Base-by-base conservation (phyloP, 1,140 invertebrate species). In the Penaeus indicus region DNA sequence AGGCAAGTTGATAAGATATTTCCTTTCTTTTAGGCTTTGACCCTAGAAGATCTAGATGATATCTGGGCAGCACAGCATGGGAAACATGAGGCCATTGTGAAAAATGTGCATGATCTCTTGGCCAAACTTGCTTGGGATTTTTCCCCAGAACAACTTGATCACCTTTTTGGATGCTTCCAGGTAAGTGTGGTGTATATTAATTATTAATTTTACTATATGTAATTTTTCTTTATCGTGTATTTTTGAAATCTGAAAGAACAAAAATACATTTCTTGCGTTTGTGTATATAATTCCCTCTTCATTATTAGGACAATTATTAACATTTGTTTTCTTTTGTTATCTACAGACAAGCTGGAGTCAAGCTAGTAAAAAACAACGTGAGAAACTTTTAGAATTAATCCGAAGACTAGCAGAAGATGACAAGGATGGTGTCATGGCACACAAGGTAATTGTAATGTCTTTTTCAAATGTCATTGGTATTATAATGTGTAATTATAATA, bases 111-210 rank as follows among this genome's bases (percentile, higher is more conserved):
- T 92, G 98, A 99, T 92, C 93, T 99, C 86, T 93, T 99, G 77
- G 98, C 98, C 0, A 99, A 99, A 93, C 93, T 99, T 61, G 98
- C 98, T 0, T 99, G 98, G 98, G 98, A 99, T 93, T 99, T 99
- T 92, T 97, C 97, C 88, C 97, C 98, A 13, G 98, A 99, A 93
- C 98, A 99, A 93, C 94, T 99, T 11, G 98, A 99, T 92, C 98
- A 99, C 94, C 94, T 99, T 10, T 99, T 99, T 93, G 97, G 98
- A 92, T 98, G 98, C 94, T 99, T 99, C 94, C 97, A 98, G 95
- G 97, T 97, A 92, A 93, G 91, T 90, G 21, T 63, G 18, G 11
- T 11, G 22, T 32, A 62, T n/a, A 42, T 75, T 60, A 47, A 0
- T 61, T 80, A 47, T 27, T 27, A 75, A n/a, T n/a, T 25, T 18